These are phyloP conservation scores for Epinephelus moara DNA, from an alignment of 2,113 vertebrate genomes.

Conservation along the genomic window DNA sequence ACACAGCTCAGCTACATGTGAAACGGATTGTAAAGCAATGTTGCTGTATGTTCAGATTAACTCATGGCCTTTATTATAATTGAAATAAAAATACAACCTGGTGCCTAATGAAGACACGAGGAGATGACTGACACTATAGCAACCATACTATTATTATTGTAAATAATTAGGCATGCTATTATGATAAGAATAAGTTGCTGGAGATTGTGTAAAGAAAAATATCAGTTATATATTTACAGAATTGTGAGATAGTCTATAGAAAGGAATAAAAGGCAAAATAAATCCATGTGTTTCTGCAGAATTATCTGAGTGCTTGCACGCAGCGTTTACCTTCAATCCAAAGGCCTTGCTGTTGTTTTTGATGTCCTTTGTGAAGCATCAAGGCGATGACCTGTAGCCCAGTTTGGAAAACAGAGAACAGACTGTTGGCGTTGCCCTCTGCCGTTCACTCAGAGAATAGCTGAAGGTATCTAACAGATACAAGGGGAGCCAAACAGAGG, in stretches of 20 bases:
- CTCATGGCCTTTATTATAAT: not conserved
- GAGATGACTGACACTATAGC: not conserved
- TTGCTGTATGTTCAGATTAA: not conserved
- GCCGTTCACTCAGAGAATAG: constrained; percentile 52
- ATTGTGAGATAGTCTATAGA: not conserved
- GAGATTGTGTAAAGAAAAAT: not conserved
- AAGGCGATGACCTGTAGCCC: constrained; percentile 74
- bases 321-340: constrained; percentile 58
- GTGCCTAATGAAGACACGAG: not conserved
- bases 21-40: too few species aligned
- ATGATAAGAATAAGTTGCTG: not conserved
- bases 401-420: constrained; percentile 44
- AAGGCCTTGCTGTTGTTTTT: constrained; percentile 41
- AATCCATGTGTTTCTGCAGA: not conserved
- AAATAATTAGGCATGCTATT: not conserved
- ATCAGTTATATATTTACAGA: not conserved
- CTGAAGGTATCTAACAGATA: not conserved
- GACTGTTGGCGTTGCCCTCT: constrained; percentile 78
- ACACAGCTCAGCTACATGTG: not conserved
- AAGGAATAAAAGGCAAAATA: not conserved
- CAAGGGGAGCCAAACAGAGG: not conserved
- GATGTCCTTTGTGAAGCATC: constrained; percentile 66
- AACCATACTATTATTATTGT: not conserved
- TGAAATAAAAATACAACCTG: not conserved
- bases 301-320: not conserved